A percentile compares a stretch with the other conserved stretches of the same genome.
Conservation (phyloP, 2,797 vertebrate genomes). For the Manis javanica region DNA sequence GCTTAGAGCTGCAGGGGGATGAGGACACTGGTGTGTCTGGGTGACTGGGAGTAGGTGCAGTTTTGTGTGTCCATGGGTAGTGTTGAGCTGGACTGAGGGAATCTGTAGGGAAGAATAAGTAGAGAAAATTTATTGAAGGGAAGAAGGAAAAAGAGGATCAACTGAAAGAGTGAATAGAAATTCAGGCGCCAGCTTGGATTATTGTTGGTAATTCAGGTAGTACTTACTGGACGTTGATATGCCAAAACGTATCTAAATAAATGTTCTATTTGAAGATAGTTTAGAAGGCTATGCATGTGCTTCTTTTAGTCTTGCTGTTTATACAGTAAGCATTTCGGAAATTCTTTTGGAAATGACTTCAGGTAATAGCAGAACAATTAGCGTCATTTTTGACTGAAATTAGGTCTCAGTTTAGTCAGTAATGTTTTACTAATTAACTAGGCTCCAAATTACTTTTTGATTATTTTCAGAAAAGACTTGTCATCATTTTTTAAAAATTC, state of each 20-base stretch:
- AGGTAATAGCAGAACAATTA: neutral
- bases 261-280: neutral
- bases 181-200: neutral
- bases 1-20: neutral
- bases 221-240: neutral
- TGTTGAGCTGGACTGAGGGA: neutral
- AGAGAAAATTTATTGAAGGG: neutral
- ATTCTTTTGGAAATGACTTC: conserved; percentile 26
- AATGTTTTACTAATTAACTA: neutral
- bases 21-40: neutral
- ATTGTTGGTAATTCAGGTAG: neutral
- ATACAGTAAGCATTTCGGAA: neutral
- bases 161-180: neutral
- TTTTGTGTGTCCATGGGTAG: neutral
- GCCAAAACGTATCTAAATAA: neutral
- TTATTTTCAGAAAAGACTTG: conserved; percentile 34
- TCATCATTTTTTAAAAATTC: conserved; percentile 15
- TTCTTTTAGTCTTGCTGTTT: conserved; percentile 17
- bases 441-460: conserved; percentile 12
- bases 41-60: neutral
- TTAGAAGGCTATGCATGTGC: neutral
- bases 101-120: neutral
- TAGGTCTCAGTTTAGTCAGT: neutral
- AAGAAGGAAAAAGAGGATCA: neutral
- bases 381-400: neutral